phyloP scores from a whole-genome alignment of 2,797 vertebrate genomes.

The Lepus townsendii region DNA sequence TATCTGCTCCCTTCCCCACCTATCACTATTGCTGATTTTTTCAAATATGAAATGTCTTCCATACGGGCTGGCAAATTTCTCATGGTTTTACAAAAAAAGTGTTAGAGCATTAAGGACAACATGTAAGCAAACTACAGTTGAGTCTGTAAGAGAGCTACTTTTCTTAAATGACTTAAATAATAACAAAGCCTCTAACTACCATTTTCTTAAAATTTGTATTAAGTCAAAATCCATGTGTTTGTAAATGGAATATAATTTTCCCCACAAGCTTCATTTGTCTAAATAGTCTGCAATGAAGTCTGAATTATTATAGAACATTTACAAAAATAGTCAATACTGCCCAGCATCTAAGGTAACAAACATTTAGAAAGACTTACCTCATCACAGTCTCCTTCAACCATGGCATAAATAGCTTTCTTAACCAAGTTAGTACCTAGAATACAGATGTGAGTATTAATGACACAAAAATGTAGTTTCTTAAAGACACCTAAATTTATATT shows the following conservation, averaged over 20 bases:
- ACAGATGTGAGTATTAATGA: constrained; percentile 84
- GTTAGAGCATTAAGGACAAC: constrained; percentile 51
- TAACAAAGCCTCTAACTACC: constrained; percentile 33
- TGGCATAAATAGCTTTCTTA: constrained; percentile 99
- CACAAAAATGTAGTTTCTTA: constrained; percentile 74
- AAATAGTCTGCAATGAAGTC: constrained; percentile 18
- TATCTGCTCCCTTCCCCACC: neutral
- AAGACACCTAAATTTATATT: constrained; percentile 55
- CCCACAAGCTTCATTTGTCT: constrained; percentile 21
- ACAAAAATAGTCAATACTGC: constrained; percentile 35
- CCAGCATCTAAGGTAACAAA: constrained; percentile 67
- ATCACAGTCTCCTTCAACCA: constrained; percentile 99
- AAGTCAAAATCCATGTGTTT: constrained; percentile 50
- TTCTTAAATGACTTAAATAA: constrained; percentile 30
- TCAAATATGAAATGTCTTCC: constrained; percentile 41
- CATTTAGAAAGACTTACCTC: constrained; percentile 93
- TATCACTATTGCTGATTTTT: too few species aligned
- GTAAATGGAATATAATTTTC: constrained; percentile 60
- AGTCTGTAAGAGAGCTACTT: neutral
- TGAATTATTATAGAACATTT: constrained; percentile 25
- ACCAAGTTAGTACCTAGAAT: constrained; percentile 99
- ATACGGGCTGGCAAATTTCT: neutral
- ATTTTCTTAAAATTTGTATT: neutral
- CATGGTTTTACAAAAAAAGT: neutral
- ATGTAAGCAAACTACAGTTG: constrained; percentile 37